phyloP scores from a whole-genome alignment of 37 sponge, comb jelly and placozoan species.

The Agelas oroides region DNA sequence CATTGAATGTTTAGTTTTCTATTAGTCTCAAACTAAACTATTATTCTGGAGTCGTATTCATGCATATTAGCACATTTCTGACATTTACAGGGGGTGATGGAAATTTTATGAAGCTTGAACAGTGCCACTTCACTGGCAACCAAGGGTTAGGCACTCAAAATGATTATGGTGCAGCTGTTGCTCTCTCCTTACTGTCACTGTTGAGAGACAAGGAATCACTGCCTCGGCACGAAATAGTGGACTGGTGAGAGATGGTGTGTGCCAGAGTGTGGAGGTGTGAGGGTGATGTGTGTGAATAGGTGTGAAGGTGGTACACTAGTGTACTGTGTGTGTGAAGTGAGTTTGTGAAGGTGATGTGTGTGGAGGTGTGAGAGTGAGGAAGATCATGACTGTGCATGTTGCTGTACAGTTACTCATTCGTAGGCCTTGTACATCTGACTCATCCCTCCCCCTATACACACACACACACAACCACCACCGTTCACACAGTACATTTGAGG shows the following conservation, averaged over 20 bases:
- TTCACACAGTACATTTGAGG: too few relatives aligned
- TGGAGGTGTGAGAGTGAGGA: not conserved
- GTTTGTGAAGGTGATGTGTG: constrained; percentile 10
- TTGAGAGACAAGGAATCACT: constrained; percentile 4
- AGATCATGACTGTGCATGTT: too few relatives aligned
- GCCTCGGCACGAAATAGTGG: constrained; percentile 30
- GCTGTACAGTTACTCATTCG: too few relatives aligned
- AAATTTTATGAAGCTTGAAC: constrained; percentile 11
- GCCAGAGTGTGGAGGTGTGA: not conserved
- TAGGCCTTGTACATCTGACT: too few relatives aligned
- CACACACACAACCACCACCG: too few relatives aligned
- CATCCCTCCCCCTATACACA: not conserved
- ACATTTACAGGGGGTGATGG: constrained; percentile 11
- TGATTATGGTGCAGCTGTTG: constrained; percentile 51
- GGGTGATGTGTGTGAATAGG: too few relatives aligned
- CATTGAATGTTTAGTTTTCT: too few relatives aligned
- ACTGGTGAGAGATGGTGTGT: constrained; percentile 32
- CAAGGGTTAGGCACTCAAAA: not conserved
- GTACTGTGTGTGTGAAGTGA: too few relatives aligned
- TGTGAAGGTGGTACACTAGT: too few relatives aligned
- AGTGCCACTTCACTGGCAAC: constrained; percentile 42
- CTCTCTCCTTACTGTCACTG: constrained; percentile 1
- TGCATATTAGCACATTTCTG: too few relatives aligned
- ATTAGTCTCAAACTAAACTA: too few relatives aligned
- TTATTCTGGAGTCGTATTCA: too few relatives aligned